Conservation (phyloP, 2,888 invertebrate genomes). For the Alentia gelatinosa region DNA sequence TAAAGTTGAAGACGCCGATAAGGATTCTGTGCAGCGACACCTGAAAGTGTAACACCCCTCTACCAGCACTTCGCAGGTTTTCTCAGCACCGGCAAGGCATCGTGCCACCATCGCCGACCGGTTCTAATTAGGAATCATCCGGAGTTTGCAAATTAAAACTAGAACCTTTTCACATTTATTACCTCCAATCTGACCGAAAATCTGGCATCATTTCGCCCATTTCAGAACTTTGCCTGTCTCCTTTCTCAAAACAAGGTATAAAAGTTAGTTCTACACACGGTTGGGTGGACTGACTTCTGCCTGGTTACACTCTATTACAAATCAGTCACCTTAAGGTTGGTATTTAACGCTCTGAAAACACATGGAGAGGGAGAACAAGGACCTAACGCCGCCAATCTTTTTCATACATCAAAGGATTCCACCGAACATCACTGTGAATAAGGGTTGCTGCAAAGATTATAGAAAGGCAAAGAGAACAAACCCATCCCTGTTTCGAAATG, state of each 20-base stretch:
- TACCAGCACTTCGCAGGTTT: not conserved
- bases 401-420: not conserved
- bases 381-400: not conserved
- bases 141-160: not conserved
- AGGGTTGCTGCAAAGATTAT: too few species aligned
- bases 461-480: too few species aligned
- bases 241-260: not conserved
- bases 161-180: not conserved
- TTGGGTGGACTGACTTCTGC: not conserved
- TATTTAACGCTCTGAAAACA: not conserved
- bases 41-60: not conserved
- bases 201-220: not conserved
- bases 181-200: not conserved
- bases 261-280: not conserved
- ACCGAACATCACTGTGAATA: too few species aligned
- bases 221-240: not conserved
- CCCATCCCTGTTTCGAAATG: too few species aligned
- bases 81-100: not conserved
- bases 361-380: not conserved
- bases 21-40: not conserved
- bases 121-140: not conserved
- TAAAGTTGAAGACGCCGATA: slow-evolving; percentile 1
- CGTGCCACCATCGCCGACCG: not conserved
- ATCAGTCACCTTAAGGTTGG: not conserved
- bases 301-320: not conserved